Evolutionary conservation across 2,113 vertebrate species (phyloP).

Genomic region (Scatophagus argus): DNA sequence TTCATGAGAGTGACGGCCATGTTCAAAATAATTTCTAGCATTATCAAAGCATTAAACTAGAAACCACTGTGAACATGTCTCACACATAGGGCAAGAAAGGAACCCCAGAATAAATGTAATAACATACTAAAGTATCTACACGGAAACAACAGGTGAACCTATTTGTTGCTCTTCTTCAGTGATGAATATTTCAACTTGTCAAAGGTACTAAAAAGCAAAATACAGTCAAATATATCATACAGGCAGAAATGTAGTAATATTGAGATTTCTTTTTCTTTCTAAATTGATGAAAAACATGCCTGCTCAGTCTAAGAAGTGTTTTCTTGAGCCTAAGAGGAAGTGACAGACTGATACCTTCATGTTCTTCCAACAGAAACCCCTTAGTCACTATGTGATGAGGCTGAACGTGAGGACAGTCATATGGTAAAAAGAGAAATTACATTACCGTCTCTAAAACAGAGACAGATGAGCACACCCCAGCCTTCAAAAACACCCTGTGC

Average conservation of each 20-base stretch:
- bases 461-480: slow-evolving; percentile 64
- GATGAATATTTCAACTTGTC: background rate
- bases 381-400: slow-evolving; percentile 62
- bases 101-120: background rate
- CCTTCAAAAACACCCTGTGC: slow-evolving; percentile 50
- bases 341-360: background rate
- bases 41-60: background rate
- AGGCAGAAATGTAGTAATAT: background rate
- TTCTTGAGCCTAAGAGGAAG: background rate
- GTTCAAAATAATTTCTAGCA: background rate
- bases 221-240: background rate
- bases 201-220: background rate
- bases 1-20: background rate
- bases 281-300: background rate
- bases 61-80: background rate
- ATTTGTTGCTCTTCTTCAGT: background rate
- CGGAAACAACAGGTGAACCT: background rate
- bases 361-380: slow-evolving; percentile 52
- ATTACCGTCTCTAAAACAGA: slow-evolving; percentile 48
- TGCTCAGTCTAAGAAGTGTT: background rate
- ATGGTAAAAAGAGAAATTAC: slow-evolving; percentile 75
- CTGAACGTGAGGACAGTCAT: slow-evolving; percentile 71
- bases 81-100: background rate
- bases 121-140: background rate
- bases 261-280: background rate